Evolutionary conservation across 2,113 vertebrate genomes (phyloP).

Genomic region (Acrocephalus kingi): DNA sequence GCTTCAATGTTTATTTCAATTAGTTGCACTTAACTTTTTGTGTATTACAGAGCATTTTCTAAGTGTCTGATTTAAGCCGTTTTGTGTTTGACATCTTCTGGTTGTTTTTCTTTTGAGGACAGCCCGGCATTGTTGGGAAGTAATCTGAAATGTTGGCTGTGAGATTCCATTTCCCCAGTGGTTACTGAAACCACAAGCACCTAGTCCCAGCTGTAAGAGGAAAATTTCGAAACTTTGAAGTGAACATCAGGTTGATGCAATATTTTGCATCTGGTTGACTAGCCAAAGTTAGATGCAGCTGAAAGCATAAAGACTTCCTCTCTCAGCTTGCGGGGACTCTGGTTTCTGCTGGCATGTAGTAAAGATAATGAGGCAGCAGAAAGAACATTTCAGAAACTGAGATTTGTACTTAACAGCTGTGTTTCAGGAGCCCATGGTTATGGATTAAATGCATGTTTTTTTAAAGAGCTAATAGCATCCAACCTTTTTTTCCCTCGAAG

Average conservation of each 20-base stretch:
- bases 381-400: slow-evolving; percentile 32
- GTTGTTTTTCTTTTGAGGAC: slow-evolving; percentile 24
- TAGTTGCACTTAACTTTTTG: background rate
- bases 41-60: background rate
- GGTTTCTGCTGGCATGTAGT: slow-evolving; percentile 23
- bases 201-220: slow-evolving; percentile 7
- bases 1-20: background rate
- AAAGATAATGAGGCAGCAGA: slow-evolving; percentile 45
- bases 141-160: background rate
- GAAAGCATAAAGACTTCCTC: slow-evolving; percentile 25
- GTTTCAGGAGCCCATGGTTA: background rate
- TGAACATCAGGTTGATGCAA: slow-evolving; percentile 13
- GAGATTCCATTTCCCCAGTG: slow-evolving; percentile 30
- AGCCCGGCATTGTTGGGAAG: background rate
- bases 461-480: background rate
- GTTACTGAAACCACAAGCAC: slow-evolving; percentile 26
- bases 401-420: slow-evolving; percentile 13
- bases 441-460: background rate
- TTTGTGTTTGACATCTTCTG: background rate
- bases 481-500: background rate
- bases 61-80: background rate
- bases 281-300: slow-evolving; percentile 21
- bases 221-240: slow-evolving; percentile 11
- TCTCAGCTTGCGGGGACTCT: background rate
- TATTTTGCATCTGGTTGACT: slow-evolving; percentile 35